Evolutionary conservation across 2,113 vertebrate species (phyloP).

Genomic region (Hypanus sabinus): DNA sequence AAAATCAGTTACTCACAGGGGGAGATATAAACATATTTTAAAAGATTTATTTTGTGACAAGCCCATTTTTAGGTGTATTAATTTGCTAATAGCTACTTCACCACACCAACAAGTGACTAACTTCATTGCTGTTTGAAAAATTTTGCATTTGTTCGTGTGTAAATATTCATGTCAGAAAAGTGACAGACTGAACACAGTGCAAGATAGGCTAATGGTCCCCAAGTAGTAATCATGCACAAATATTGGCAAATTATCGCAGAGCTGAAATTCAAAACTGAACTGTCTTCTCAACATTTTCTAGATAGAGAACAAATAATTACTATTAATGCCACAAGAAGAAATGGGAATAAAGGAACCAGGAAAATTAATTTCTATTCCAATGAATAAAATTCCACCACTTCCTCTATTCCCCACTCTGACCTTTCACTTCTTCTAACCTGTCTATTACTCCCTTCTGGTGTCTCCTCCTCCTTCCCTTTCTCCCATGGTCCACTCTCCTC

Average conservation of each 20-base stretch:
- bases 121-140: not conserved
- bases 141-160: not conserved
- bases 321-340: not conserved
- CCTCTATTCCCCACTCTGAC: too few relatives aligned
- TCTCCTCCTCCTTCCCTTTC: too few relatives aligned
- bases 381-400: too few relatives aligned
- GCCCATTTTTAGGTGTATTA: not conserved
- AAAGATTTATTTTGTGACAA: not conserved
- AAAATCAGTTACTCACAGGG: not conserved
- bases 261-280: not conserved
- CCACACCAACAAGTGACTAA: not conserved
- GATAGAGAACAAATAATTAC: not conserved
- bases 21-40: not conserved
- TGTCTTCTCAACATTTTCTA: not conserved
- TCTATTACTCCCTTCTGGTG: too few relatives aligned
- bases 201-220: not conserved
- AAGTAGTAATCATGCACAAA: not conserved
- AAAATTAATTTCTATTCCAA: not conserved
- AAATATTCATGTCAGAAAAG: not conserved
- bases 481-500: too few relatives aligned
- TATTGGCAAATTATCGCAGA: not conserved
- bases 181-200: not conserved
- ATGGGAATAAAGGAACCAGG: not conserved
- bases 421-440: too few relatives aligned
- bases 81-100: not conserved